Conservation (phyloP, 2,797 vertebrate genomes). For the Peromyscus nudipes region DNA sequence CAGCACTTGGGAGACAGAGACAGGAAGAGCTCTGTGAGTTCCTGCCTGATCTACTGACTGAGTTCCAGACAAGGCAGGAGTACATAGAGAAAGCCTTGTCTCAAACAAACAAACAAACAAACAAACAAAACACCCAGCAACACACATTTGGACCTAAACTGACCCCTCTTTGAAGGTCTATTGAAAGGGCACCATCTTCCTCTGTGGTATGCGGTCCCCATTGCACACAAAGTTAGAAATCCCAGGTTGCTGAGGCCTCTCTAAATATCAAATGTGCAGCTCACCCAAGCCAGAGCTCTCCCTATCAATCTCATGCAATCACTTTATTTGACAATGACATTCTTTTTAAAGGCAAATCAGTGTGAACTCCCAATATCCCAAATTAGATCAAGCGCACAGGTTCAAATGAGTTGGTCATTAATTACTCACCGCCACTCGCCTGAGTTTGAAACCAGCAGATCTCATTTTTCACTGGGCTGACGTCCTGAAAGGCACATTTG, state of each 20-base stretch:
- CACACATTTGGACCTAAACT: not conserved
- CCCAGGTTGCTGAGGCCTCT: not conserved
- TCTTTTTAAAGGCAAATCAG: constrained; percentile 83
- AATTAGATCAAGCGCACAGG: constrained; percentile 87
- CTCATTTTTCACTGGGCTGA: constrained; percentile 85
- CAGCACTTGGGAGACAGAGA: not conserved
- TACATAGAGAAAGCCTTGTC: not conserved
- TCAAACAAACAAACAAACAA: not conserved
- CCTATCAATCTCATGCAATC: constrained; percentile 81
- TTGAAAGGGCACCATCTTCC: not conserved
- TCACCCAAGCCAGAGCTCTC: constrained; percentile 40
- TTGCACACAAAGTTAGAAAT: not conserved
- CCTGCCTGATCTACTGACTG: not conserved
- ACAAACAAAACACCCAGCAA: not conserved
- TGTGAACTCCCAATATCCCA: constrained; percentile 82
- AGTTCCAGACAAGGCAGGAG: not conserved
- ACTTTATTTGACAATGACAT: constrained; percentile 81
- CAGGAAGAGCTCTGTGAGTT: not conserved
- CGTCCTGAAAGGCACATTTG: constrained; percentile 86
- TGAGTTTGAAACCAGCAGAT: constrained; percentile 78
- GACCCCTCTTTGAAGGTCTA: not conserved
- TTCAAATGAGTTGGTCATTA: constrained; percentile 84
- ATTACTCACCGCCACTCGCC: constrained; percentile 83
- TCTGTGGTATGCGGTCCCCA: not conserved
- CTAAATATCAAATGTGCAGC: constrained; percentile 17